Conservation (phyloP, 1,140 invertebrate genomes). For the Sycophaga agraensis region DNA sequence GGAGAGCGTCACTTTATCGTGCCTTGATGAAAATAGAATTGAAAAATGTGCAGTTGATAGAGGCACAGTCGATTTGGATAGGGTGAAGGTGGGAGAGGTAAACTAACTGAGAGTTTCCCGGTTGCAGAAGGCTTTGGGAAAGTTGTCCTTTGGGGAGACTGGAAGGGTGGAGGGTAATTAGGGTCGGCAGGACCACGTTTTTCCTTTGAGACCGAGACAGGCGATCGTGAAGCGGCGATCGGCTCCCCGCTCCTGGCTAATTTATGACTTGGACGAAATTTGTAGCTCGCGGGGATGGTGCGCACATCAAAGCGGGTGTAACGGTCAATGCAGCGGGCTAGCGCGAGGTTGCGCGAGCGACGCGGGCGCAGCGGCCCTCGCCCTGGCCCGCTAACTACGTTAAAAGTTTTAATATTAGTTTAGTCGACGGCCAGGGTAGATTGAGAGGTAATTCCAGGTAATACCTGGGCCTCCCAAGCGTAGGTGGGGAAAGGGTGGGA, state of each 20-base stretch:
- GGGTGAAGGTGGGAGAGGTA: no score
- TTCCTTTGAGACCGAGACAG: not conserved
- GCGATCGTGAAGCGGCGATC: not conserved
- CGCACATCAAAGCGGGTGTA: conserved; percentile 57
- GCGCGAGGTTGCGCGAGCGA: conserved; percentile 43
- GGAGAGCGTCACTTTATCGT: no score
- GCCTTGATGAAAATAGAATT: no score
- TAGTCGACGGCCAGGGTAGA: conserved; percentile 60
- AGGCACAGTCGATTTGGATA: no score
- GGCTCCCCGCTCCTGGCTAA: conserved; percentile 40
- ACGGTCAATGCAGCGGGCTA: conserved; percentile 53
- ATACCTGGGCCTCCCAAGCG: conserved; percentile 47
- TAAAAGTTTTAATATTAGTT: conserved; percentile 63
- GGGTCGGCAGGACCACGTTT: no score
- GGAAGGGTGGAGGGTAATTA: no score
- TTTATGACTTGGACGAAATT: conserved; percentile 56
- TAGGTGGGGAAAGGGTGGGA: no score
- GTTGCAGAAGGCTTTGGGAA: no score
- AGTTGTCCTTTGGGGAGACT: no score
- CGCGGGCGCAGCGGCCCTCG: conserved; percentile 53
- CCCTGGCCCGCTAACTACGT: conserved; percentile 52
- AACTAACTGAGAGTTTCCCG: no score
- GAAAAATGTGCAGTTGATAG: no score
- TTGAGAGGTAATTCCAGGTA: conserved; percentile 61
- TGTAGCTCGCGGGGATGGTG: conserved; percentile 53